phyloP scores from a whole-genome alignment of 2,113 vertebrate species.

The Aspiorhynchus laticeps region DNA sequence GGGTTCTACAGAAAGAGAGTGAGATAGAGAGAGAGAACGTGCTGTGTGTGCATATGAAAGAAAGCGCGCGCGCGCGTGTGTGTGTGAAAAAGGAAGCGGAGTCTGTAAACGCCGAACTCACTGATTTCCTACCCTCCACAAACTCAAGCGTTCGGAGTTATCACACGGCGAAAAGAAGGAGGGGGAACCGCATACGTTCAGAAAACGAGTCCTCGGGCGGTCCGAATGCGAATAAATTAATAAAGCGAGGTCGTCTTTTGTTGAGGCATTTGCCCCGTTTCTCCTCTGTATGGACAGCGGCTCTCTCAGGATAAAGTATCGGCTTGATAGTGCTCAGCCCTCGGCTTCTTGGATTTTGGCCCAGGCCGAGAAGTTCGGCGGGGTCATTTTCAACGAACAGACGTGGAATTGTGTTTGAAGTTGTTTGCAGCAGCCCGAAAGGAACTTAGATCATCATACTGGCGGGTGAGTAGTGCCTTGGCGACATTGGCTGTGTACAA shows the following conservation, averaged over 20 bases:
- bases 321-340: slow-evolving; percentile 56
- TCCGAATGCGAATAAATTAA: slow-evolving; percentile 65
- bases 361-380: slow-evolving; percentile 64
- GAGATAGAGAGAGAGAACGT: slow-evolving; percentile 62
- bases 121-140: slow-evolving; percentile 74
- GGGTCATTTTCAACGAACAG: slow-evolving; percentile 66
- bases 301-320: slow-evolving; percentile 66
- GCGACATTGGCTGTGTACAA: slow-evolving; percentile 39
- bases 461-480: slow-evolving; percentile 77
- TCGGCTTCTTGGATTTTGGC: slow-evolving; percentile 69
- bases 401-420: slow-evolving; percentile 71
- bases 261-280: slow-evolving; percentile 79
- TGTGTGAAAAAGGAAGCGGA: slow-evolving; percentile 75
- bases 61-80: slow-evolving; percentile 2
- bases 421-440: slow-evolving; percentile 70
- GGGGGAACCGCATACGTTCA: slow-evolving; percentile 53
- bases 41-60: slow-evolving; percentile 65
- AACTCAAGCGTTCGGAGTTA: slow-evolving; percentile 57
- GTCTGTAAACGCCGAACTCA: slow-evolving; percentile 78
- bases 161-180: slow-evolving; percentile 61
- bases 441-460: slow-evolving; percentile 79
- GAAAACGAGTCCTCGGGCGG: slow-evolving; percentile 54
- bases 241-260: slow-evolving; percentile 86
- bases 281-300: slow-evolving; percentile 64
- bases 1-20: slow-evolving; percentile 62